Evolutionary conservation across 1,140 invertebrate species (phyloP).

Genomic region (Nephila pilipes): DNA sequence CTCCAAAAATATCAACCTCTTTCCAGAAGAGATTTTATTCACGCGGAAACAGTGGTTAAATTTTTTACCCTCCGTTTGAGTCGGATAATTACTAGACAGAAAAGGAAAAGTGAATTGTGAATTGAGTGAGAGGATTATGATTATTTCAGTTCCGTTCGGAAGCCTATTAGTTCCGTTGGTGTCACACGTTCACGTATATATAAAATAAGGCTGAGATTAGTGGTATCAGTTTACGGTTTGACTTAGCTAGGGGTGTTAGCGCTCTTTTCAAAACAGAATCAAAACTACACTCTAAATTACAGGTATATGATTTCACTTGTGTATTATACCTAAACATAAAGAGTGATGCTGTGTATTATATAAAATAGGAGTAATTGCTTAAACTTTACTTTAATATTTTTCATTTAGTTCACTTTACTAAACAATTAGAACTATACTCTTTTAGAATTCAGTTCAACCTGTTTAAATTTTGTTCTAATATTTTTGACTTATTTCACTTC

Average conservation of each 20-base stretch:
- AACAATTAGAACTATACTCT: too few species aligned
- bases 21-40: background rate
- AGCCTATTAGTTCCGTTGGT: conserved; percentile 12
- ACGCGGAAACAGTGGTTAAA: background rate
- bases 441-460: too few species aligned
- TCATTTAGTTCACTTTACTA: too few species aligned
- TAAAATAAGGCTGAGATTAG: background rate
- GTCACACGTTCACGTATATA: background rate
- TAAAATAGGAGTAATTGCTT: too few species aligned
- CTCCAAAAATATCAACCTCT: conserved; percentile 26
- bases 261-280: background rate
- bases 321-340: too few species aligned
- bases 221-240: background rate
- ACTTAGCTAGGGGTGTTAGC: background rate
- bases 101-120: background rate
- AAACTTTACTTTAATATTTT: too few species aligned
- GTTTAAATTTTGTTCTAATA: too few species aligned
- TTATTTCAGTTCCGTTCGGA: conserved; percentile 21
- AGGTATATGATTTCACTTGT: background rate
- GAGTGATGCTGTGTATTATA: too few species aligned
- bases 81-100: background rate
- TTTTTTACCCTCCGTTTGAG: background rate
- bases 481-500: too few species aligned
- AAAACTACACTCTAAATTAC: background rate
- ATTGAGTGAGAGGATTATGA: conserved; percentile 9